These are phyloP conservation scores for Catalaphyllia jardinei DNA, from an alignment of 64 coral and sea anemone species.

Conservation along the genomic window DNA sequence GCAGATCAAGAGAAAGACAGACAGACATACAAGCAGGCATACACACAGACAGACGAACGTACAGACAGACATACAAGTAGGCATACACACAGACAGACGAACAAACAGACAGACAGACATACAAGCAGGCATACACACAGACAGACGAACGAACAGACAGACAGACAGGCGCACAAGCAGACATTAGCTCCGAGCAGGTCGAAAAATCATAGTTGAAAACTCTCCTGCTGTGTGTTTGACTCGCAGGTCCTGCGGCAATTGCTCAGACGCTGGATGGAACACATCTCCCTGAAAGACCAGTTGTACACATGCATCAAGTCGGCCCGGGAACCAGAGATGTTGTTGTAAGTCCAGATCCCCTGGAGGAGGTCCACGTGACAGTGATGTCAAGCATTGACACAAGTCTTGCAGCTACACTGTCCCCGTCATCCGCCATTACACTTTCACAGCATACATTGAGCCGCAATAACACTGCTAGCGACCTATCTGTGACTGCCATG, in stretches of 20 bases:
- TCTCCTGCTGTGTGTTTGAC: neutral
- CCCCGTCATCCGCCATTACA: neutral
- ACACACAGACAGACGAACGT: too few relatives aligned
- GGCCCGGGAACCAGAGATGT: constrained; percentile 18
- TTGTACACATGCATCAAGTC: constrained; percentile 46
- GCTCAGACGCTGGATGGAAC: constrained; percentile 62
- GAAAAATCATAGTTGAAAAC: neutral
- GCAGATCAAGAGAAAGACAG: too few relatives aligned
- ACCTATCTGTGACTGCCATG: constrained; percentile 44
- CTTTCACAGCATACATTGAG: constrained; percentile 14
- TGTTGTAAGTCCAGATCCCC: neutral
- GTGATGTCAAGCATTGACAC: constrained; percentile 16
- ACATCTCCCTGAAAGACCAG: constrained; percentile 27
- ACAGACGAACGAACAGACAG: too few relatives aligned
- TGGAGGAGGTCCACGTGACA: constrained; percentile 9
- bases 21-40: too few relatives aligned
- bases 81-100: too few relatives aligned
- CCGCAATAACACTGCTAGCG: constrained; percentile 26
- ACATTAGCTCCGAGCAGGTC: too few relatives aligned
- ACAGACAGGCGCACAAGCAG: too few relatives aligned
- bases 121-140: too few relatives aligned
- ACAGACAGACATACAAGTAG: too few relatives aligned
- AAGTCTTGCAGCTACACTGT: constrained; percentile 11
- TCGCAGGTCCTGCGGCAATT: constrained; percentile 60
- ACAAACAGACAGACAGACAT: too few relatives aligned